Base-by-base conservation (phyloP, 1,140 invertebrate species). In the Notospermus geniculatus region DNA sequence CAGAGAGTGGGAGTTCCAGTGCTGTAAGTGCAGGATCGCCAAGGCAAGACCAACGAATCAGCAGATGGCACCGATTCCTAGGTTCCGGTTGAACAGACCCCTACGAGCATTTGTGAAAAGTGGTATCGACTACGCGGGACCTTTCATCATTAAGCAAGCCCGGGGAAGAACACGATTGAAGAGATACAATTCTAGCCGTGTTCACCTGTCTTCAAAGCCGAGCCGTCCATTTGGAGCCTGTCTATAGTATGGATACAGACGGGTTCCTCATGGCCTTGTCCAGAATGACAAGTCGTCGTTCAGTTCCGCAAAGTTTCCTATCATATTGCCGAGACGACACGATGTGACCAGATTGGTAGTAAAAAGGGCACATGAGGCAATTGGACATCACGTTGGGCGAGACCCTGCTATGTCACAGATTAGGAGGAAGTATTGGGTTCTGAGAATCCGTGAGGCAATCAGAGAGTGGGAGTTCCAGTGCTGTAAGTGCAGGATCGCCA, bases 81-180 rank as follows among this genome's bases (percentile, higher is more conserved):
- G 19, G 11, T 43, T 13, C 19, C 39, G 39, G 11, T 43, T 43
- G 19, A 19, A 19, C 11, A 60, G 19, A 11, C 22, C 22, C 4
- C 45, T 19, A 7, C 7, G n/a, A 11, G 11, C 17, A 7, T 7
- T 17, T 17, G 11, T 29, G 17, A 22, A 25, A n/a, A 15, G 28
- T 36, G 60, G 54, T 19, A 41, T 63, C 1, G 64, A 66, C 32
- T 66, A 29, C 50, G 53, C 5, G 2, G 64, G 64, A 22, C 60
- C 64, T 5, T 63, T 66, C 32, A 52, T 59, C 13, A 59, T 54
- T 1, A 56, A 54, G 5, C 57, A 64, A 58, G 58, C 52, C 4
- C 2, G 58, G 22, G 58, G 63, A 54, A 28, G 27, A 41, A n/a
- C n/a, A n/a, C n/a, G n/a, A n/a, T n/a, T n/a, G n/a, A n/a, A n/a